Base-by-base conservation (phyloP, 2,113 vertebrate species). In the Trematomus loennbergii region DNA sequence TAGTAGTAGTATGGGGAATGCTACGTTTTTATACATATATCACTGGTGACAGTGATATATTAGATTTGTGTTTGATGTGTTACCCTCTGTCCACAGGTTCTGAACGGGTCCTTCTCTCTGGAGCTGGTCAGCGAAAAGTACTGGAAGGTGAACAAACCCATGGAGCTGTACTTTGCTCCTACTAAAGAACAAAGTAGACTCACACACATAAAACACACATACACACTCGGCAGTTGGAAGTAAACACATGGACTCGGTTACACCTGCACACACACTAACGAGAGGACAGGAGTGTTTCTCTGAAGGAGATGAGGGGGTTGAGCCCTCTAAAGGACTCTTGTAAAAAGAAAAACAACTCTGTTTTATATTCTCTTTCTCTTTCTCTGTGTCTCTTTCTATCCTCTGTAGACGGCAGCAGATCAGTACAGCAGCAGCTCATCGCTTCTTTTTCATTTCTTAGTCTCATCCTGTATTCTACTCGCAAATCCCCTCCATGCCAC, bases 91-190 rank as follows among this genome's bases (percentile, higher is more conserved):
- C 13, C 36, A 6, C 84, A 99, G 98, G 97, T 99, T 22, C 93
- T 99, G 88, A 99, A 99, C 69, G 98, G 98, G 15, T 99, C 98
- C 0, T 99, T 99, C 89, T 99, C 98, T 72, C 91, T 99, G 93
- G 98, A 99, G 91, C 95, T 99, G 89, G 98, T 99, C 94, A 99
- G 97, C 78, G 98, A 99, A 94, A 99, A 99, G 89, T 99, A 99
- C 92, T 99, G 98, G 98, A 99, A 99, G 92, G 98, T 99, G 88
- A 99, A 99, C 95, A 99, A 99, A 87, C 98, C 98, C 81, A 99
- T 99, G 98, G 98, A 99, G 96, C 97, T 99, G 66, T 99, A 99
- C 93, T 99, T 99, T 60, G 98, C 98, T 46, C 98, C 98, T 0
- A 99, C 98, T 17, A 99, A 99, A 94, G 98, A 99, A 92, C 98